Conservation (phyloP, 64 coral and sea anemone species). For the Dendrophyllia cribrosa region DNA sequence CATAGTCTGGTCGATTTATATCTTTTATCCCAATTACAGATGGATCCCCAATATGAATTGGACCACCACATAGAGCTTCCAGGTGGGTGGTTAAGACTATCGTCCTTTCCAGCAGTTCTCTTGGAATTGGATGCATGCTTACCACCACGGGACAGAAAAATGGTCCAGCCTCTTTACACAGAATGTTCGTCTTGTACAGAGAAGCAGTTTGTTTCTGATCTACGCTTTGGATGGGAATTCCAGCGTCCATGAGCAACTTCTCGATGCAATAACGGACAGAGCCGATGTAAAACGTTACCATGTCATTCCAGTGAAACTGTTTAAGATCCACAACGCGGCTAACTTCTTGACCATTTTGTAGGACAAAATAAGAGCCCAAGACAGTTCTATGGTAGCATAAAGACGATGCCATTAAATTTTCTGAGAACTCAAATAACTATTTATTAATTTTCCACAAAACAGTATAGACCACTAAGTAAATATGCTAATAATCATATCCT, state of each 20-base stretch:
- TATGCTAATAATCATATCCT: no score
- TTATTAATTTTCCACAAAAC: no score
- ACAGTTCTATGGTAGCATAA: slow-evolving; percentile 42
- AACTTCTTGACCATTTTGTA: slow-evolving; percentile 29
- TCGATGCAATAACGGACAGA: slow-evolving; percentile 71
- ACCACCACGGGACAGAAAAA: slow-evolving; percentile 56
- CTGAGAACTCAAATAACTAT: no score
- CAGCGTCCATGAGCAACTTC: slow-evolving; percentile 47
- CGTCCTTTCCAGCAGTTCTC: slow-evolving; percentile 31
- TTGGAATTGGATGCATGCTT: slow-evolving; percentile 43
- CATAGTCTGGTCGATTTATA: slow-evolving; percentile 11
- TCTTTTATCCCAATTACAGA: slow-evolving; percentile 62
- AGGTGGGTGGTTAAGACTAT: slow-evolving; percentile 15
- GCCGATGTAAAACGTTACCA: slow-evolving; percentile 89
- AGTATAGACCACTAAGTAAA: no score
- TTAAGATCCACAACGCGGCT: slow-evolving; percentile 16
- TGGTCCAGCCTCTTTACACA: slow-evolving; percentile 22
- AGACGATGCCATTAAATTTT: neutral
- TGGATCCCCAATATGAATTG: slow-evolving; percentile 74
- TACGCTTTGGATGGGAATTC: slow-evolving; percentile 38
- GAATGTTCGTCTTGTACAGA: slow-evolving; percentile 63
- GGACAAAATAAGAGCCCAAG: slow-evolving; percentile 55
- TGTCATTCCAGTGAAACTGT: slow-evolving; percentile 69
- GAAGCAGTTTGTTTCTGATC: neutral
- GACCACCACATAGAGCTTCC: slow-evolving; percentile 23